A percentile compares a stretch with the other conserved stretches of the same genome.
Conservation (phyloP, 2,888 invertebrate genomes). For the Phasia obesa region DNA sequence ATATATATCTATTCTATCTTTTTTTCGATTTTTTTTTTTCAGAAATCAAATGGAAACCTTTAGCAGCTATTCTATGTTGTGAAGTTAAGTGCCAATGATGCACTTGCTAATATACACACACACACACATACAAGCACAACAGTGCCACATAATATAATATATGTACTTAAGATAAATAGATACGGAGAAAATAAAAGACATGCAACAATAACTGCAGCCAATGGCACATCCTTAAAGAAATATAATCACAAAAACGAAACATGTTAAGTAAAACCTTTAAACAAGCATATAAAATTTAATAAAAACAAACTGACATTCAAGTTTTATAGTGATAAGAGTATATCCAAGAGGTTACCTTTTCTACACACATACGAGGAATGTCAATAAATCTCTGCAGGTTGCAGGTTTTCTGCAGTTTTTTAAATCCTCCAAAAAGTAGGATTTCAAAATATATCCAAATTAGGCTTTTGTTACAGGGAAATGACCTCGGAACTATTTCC, state of each 20-base stretch:
- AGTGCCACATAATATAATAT: slow-evolving; percentile 44
- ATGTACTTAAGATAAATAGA: slow-evolving; percentile 59
- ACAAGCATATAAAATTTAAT: not conserved
- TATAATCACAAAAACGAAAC: not conserved
- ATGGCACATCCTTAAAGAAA: slow-evolving; percentile 35
- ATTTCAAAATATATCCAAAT: too few relatives aligned
- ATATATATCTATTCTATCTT: not conserved
- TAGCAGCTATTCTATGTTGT: slow-evolving; percentile 55
- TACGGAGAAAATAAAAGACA: slow-evolving; percentile 47
- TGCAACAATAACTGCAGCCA: slow-evolving; percentile 49
- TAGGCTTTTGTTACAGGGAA: too few relatives aligned
- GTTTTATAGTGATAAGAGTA: not conserved
- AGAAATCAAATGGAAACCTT: slow-evolving; percentile 43
- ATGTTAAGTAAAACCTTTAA: not conserved
- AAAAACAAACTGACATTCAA: not conserved
- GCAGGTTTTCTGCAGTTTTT: too few relatives aligned
- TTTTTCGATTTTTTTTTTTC: slow-evolving; percentile 2
- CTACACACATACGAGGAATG: too few relatives aligned
- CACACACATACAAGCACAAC: slow-evolving; percentile 13
- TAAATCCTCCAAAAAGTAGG: too few relatives aligned
- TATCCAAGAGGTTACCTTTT: too few relatives aligned
- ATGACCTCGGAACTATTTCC: too few relatives aligned
- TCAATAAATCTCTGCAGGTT: too few relatives aligned
- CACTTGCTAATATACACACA: slow-evolving; percentile 40
- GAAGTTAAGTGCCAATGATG: slow-evolving; percentile 67